Evolutionary conservation across 2,888 invertebrate genomes (phyloP), one percentile per base, ranked within the genome.

Genomic region (Poecilus cupreus): DNA sequence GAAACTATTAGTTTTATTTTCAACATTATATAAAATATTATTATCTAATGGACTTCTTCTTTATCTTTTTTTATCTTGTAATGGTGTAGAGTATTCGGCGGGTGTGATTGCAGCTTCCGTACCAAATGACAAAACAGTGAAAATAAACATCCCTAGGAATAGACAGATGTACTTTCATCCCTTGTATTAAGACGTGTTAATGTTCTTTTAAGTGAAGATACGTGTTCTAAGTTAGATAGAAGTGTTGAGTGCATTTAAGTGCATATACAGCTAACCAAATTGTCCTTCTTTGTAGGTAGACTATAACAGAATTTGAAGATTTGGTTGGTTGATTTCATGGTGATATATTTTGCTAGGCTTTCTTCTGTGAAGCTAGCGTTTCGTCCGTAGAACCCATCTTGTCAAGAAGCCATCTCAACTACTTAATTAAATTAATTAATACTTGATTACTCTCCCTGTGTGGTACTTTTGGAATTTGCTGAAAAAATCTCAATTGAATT

Each of bases 121-220:
- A 70, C 78, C 39, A 77, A 77, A 77, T 60, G 39, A 60, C 57
- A 37, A 68, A 39, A 54, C 49, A 79, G 32, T 32, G 11, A 79
- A 46, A 79, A 76, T 39, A 78, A 68, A 79, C 79, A 79, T 68
- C 64, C 49, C 79, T 22, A 32, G n/a, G n/a, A n/a, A n/a, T 3
- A 16, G 24, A 68, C 79, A 79, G 68, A 79, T 79, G 79, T 79
- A 79, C 10, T 46, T 78, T 46, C 70, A 68, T 18, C 79, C 79
- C 79, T 46, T 32, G 18, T 57, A 32, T 20, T 37, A 18, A 39
- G 11, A 49, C 20, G 46, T 39, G 78, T 79, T 68, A 76, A 78
- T 78, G 78, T 46, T 78, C 64, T 68, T 68, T 60, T 79, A 79
- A 79, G 79, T 79, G 60, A 79, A 70, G 68, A 79, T 79, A 70